phyloP scores from a whole-genome alignment of 2,888 invertebrate genomes.

The Leptothorax acervorum region DNA sequence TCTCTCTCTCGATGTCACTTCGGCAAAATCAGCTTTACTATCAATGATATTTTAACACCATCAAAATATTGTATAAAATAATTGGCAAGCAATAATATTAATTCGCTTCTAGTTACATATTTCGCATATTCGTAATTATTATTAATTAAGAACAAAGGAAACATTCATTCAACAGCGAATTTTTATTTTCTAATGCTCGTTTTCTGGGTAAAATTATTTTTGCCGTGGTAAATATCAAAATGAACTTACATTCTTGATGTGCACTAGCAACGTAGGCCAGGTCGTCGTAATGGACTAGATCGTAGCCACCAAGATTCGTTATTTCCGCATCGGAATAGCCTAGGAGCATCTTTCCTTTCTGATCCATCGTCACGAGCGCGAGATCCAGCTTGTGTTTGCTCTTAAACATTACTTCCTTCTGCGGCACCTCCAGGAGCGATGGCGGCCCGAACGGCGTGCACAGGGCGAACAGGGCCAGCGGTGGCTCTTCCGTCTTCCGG shows the following conservation, averaged over 20 bases:
- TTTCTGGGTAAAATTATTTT: background rate
- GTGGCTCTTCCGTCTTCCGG: conserved; percentile 96
- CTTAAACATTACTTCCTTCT: conserved; percentile 99
- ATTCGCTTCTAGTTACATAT: background rate
- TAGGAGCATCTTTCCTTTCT: conserved; percentile 97
- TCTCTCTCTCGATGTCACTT: background rate
- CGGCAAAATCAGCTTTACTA: background rate
- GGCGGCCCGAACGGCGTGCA: conserved; percentile 99
- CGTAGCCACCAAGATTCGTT: conserved; percentile 98
- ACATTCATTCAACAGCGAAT: background rate
- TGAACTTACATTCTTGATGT: conserved; percentile 98
- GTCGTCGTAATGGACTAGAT: conserved; percentile 99
- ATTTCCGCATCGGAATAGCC: conserved; percentile 97
- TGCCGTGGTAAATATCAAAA: background rate
- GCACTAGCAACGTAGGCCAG: conserved; percentile 99
- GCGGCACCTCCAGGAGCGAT: conserved; percentile 97
- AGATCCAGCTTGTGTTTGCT: conserved; percentile 99
- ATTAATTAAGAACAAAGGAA: background rate
- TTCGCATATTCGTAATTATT: background rate
- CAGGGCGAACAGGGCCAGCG: conserved; percentile 97
- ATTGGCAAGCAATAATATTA: background rate
- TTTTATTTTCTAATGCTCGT: background rate
- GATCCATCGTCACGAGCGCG: conserved; percentile 98
- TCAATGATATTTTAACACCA: background rate
- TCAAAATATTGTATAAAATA: background rate